These are phyloP conservation scores for Ypsolopha scabrella DNA, from an alignment of 2,888 invertebrate species.

Conservation along the genomic window DNA sequence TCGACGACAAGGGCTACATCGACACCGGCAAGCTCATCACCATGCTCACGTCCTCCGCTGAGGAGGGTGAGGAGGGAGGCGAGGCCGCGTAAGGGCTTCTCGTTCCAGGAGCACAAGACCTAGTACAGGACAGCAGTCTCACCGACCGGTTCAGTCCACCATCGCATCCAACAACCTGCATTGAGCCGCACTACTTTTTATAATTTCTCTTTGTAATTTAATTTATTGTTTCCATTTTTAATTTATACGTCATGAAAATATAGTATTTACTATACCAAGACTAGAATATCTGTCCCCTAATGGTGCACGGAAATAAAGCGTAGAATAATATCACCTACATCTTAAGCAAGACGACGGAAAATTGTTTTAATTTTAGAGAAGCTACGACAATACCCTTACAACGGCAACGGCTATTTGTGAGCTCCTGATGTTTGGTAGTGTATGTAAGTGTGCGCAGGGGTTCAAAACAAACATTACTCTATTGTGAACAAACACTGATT, in stretches of 20 bases:
- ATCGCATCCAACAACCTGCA: constrained; percentile 32
- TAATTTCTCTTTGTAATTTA: constrained; percentile 23
- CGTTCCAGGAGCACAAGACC: constrained; percentile 12
- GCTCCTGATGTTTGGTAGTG: no score
- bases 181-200: constrained; percentile 52
- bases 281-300: no score
- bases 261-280: constrained; percentile 59
- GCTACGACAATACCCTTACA: no score
- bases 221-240: constrained; percentile 68
- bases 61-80: constrained; percentile 82
- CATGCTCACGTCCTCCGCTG: constrained; percentile 89
- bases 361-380: no score
- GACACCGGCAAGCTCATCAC: constrained; percentile 89
- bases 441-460: no score
- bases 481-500: no score
- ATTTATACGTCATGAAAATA: constrained; percentile 66
- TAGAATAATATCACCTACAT: no score
- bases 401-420: no score
- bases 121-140: constrained; percentile 12
- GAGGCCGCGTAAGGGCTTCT: constrained; percentile 53
- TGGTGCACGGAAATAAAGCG: no score
- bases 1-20: constrained; percentile 91
- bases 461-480: no score
- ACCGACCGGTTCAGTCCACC: constrained; percentile 29
- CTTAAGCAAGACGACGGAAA: no score